Evolutionary conservation across 64 coral and sea anemone genomes (phyloP).

Genomic region (Porites lutea): DNA sequence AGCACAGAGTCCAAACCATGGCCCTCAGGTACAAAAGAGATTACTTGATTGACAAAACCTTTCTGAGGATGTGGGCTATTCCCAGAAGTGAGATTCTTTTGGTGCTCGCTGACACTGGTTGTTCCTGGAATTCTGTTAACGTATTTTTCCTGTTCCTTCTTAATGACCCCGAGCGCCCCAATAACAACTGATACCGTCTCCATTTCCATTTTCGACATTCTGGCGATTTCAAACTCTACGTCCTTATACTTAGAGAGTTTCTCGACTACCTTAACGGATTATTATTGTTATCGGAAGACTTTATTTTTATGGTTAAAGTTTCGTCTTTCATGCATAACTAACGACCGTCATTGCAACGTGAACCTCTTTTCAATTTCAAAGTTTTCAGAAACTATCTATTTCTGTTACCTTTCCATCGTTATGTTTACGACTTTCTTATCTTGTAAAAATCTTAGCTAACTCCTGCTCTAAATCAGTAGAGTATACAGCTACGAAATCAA

Average conservation of each 20-base stretch:
- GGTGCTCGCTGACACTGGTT: background rate
- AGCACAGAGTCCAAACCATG: background rate
- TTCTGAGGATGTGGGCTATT: background rate
- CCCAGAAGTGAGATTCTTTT: background rate
- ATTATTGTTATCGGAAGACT: too few relatives aligned
- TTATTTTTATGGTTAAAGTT: too few relatives aligned
- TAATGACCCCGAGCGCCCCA: background rate
- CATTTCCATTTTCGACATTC: background rate
- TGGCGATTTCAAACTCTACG: background rate
- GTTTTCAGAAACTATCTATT: too few relatives aligned
- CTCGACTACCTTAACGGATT: slow-evolving; percentile 1
- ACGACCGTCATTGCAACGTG: too few relatives aligned
- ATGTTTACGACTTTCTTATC: too few relatives aligned
- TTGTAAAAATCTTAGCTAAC: too few relatives aligned
- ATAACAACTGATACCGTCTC: background rate
- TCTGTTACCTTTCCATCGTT: too few relatives aligned
- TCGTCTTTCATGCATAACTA: too few relatives aligned
- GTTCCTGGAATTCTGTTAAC: background rate
- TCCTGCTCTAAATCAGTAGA: too few relatives aligned
- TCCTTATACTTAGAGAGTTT: slow-evolving; percentile 3
- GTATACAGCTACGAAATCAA: too few relatives aligned
- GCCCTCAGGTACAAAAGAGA: slow-evolving; percentile 10
- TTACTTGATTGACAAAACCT: background rate
- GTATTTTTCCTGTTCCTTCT: slow-evolving; percentile 9
- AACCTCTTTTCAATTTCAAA: too few relatives aligned